Conservation (phyloP, 2,113 vertebrate genomes). For the Python bivittatus region DNA sequence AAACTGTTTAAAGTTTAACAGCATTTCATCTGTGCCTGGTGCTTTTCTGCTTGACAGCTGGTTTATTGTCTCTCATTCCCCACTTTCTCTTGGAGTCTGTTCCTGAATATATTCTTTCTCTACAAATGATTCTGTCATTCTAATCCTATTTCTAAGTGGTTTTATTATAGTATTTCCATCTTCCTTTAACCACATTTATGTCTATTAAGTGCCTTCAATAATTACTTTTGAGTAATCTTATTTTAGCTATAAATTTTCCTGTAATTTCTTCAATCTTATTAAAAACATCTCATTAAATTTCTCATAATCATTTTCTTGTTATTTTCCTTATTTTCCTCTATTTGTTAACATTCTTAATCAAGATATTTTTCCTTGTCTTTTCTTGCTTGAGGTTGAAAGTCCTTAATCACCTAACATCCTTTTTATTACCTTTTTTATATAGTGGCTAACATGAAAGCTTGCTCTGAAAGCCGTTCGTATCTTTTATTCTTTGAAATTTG, state of each 20-base stretch:
- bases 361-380: no score
- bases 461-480: not conserved
- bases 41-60: not conserved
- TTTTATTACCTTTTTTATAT: not conserved
- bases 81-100: not conserved
- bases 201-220: not conserved
- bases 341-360: not conserved
- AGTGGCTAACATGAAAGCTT: not conserved
- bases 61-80: not conserved
- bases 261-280: not conserved
- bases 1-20: not conserved
- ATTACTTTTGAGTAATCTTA: not conserved
- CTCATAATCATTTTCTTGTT: not conserved
- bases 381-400: not conserved
- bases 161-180: not conserved
- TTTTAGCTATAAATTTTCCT: not conserved
- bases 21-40: not conserved
- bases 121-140: not conserved
- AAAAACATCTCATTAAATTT: not conserved
- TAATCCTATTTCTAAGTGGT: not conserved
- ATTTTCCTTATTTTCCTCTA: not conserved
- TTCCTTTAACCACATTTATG: not conserved
- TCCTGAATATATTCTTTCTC: not conserved
- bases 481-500: not conserved
- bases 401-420: not conserved